Conservation (phyloP, 2,113 vertebrate species). For the Stercorarius parasiticus region DNA sequence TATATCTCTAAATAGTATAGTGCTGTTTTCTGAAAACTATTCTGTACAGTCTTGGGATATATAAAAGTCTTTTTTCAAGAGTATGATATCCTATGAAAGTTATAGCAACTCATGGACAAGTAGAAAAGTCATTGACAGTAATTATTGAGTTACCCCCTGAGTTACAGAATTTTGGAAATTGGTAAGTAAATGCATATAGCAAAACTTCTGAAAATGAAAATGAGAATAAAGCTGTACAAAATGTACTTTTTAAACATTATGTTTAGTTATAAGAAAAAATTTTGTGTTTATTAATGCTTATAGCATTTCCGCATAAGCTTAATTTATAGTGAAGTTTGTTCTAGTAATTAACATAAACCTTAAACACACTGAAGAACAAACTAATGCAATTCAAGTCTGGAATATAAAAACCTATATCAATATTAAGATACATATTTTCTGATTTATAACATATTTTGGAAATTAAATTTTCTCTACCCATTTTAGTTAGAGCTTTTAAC, state of each 20-base stretch:
- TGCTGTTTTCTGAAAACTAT: not conserved
- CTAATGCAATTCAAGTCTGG: not conserved
- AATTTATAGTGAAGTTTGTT: not conserved
- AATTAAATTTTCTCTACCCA: not conserved
- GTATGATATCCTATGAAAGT: not conserved
- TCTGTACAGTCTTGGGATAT: not conserved
- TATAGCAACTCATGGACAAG: not conserved
- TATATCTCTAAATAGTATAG: not conserved
- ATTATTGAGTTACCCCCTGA: not conserved
- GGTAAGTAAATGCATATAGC: not conserved
- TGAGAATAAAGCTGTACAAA: not conserved
- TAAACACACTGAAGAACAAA: not conserved
- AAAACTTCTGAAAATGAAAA: not conserved
- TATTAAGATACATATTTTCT: not conserved
- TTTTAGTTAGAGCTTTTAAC: not conserved
- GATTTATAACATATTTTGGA: not conserved
- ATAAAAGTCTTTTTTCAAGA: not conserved
- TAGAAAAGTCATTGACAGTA: not conserved
- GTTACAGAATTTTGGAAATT: not conserved
- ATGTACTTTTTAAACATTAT: not conserved
- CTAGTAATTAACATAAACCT: not conserved
- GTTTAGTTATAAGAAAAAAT: not conserved
- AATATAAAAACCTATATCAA: not conserved
- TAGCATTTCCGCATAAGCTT: not conserved
- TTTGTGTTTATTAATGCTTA: not conserved